Evolutionary conservation across 2,113 vertebrate genomes (phyloP).

Genomic region (Sinocyclocheilus anophthalmus): DNA sequence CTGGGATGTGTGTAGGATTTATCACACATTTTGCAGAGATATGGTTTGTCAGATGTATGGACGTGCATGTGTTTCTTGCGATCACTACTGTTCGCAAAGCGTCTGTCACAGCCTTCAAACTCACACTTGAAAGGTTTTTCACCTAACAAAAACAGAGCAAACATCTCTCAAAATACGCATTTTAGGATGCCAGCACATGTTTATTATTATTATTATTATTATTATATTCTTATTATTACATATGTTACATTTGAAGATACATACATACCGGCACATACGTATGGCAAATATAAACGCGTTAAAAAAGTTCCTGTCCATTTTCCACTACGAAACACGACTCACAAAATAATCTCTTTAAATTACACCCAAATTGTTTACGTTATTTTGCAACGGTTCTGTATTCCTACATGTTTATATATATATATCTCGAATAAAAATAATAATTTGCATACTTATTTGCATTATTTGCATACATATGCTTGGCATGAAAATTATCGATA

Average conservation of each 20-base stretch:
- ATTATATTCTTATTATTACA: no score
- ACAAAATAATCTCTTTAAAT: neutral
- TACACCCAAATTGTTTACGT: neutral
- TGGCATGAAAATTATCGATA: neutral
- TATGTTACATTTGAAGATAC: neutral
- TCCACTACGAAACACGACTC: neutral
- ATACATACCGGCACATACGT: neutral
- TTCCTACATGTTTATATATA: neutral
- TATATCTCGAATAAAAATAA: neutral
- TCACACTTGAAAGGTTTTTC: conserved; percentile 99
- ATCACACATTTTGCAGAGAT: conserved; percentile 99
- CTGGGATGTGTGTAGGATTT: conserved; percentile 99
- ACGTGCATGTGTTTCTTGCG: conserved; percentile 99
- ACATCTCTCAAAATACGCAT: conserved; percentile 17
- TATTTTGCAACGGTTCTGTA: neutral
- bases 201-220: no score
- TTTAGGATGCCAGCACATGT: neutral
- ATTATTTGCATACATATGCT: neutral
- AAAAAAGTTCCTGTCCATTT: neutral
- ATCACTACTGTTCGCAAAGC: conserved; percentile 99
- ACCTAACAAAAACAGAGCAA: conserved; percentile 73
- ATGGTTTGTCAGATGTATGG: conserved; percentile 97
- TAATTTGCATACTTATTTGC: neutral
- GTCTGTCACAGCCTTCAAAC: conserved; percentile 97
- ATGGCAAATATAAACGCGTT: neutral